These are phyloP conservation scores for Podocnemis expansa DNA, from an alignment of 2,113 vertebrate genomes.

Conservation along the genomic window DNA sequence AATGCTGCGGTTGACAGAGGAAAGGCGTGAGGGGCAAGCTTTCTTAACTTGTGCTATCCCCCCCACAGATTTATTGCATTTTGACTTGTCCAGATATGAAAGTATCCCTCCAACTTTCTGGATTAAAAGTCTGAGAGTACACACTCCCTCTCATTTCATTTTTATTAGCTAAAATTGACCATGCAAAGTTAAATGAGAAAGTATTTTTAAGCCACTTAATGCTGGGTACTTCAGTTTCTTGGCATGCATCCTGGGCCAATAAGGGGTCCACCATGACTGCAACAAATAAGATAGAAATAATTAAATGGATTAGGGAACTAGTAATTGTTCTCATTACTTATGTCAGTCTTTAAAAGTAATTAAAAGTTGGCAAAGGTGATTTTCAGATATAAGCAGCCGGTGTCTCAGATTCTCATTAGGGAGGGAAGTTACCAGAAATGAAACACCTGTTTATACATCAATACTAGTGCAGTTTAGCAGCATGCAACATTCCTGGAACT, in stretches of 20 bases:
- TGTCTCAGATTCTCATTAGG: constrained; percentile 61
- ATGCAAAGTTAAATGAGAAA: not conserved
- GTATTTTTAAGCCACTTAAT: constrained; percentile 4
- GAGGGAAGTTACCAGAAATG: constrained; percentile 70
- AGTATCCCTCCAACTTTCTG: not conserved
- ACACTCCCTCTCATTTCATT: not conserved
- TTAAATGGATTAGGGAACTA: constrained; percentile 30
- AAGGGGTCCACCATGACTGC: not conserved
- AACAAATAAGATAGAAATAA: constrained; percentile 14
- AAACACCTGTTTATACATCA: constrained; percentile 75
- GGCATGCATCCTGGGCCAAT: not conserved
- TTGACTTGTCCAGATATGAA: not conserved
- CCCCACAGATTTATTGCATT: not conserved
- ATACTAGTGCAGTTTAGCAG: constrained; percentile 37
- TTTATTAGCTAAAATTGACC: constrained; percentile 30
- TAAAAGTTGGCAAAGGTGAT: constrained; percentile 60
- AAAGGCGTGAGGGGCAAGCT: not conserved
- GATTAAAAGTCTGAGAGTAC: not conserved
- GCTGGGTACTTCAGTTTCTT: constrained; percentile 4
- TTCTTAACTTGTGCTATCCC: not conserved
- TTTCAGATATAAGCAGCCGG: constrained; percentile 64
- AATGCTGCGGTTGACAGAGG: not conserved
- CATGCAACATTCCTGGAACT: constrained; percentile 58
- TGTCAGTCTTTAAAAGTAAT: constrained; percentile 67
- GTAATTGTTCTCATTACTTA: constrained; percentile 61